Evolutionary conservation across 2,888 invertebrate species (phyloP).

Genomic region (Cryptocephalus primarius): DNA sequence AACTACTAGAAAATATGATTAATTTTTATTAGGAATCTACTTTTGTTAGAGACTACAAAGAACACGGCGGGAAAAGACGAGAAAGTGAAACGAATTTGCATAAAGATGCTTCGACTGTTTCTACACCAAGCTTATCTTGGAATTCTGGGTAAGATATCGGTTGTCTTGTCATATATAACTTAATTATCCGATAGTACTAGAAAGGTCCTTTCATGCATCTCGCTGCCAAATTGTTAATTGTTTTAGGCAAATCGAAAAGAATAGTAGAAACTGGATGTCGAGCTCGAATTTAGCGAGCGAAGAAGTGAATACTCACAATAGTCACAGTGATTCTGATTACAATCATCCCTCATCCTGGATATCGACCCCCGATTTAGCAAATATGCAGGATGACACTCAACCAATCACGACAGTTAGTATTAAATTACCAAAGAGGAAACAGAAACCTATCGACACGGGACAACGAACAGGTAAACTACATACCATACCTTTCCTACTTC

Average conservation of each 20-base stretch:
- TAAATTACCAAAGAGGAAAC: slow-evolving; percentile 54
- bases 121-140: slow-evolving; percentile 68
- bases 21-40: not conserved
- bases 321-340: slow-evolving; percentile 16
- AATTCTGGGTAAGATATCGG: slow-evolving; percentile 35
- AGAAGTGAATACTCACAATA: slow-evolving; percentile 18
- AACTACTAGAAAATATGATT: not conserved
- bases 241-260: slow-evolving; percentile 19
- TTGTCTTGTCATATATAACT: not conserved
- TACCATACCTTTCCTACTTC: not conserved
- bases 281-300: slow-evolving; percentile 52
- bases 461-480: slow-evolving; percentile 32
- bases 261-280: slow-evolving; percentile 63
- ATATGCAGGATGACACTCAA: slow-evolving; percentile 47
- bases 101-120: slow-evolving; percentile 52
- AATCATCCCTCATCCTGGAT: slow-evolving; percentile 56
- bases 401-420: slow-evolving; percentile 56
- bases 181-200: not conserved
- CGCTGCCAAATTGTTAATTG: not conserved
- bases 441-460: slow-evolving; percentile 50
- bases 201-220: slow-evolving; percentile 14
- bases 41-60: slow-evolving; percentile 70
- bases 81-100: slow-evolving; percentile 46
- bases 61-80: slow-evolving; percentile 67
- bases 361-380: slow-evolving; percentile 71